Evolutionary conservation across 2,797 vertebrate species (phyloP), one percentile per base, ranked within the genome.

Genomic region (Pangasius sanitwongsei): DNA sequence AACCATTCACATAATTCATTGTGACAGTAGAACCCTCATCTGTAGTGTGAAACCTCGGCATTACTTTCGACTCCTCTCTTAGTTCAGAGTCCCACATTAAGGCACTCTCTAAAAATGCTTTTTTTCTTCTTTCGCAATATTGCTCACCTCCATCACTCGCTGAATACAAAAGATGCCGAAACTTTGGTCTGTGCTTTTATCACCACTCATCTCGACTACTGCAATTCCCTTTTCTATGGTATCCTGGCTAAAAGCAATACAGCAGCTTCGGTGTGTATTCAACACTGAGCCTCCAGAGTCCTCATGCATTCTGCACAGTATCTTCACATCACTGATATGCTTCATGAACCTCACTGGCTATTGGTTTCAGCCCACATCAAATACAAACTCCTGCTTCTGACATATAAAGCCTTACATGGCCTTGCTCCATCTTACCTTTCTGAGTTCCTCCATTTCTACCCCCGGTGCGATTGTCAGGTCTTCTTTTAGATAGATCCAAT

Each of bases 131-230:
- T 86, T 86, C 2, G 0, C 48, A 55, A 16, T 70, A 34, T 72
- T 37, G 50, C 25, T 59, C 34, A 44, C n/a, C 48, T 31, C 84
- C 53, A 55, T 15, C 23, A n/a, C 65, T 74, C 16, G 9, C 34
- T n/a, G 55, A 74, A 59, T 34, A 86, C 69, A 53, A 74, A 59
- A 72, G 12, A 74, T 41, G 34, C 12, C 0, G 15, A 41, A 44
- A 86, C 53, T 74, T 86, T 86, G 84, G 20, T 86, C 20, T 74
- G 1, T 74, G 53, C 85, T 86, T 86, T 86, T 44, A 86, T 86
- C 69, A 74, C 53, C 23, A 74, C 53, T 86, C 53, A 18, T 72
- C 67, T 55, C 41, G 31, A 86, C 20, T 57, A 70, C 67, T 28
- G 69, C 67, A 86, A 59, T 59, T 70, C 34, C 23, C 44, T 69